Conservation (phyloP, 2,113 vertebrate species). For the Crypturellus undulatus region DNA sequence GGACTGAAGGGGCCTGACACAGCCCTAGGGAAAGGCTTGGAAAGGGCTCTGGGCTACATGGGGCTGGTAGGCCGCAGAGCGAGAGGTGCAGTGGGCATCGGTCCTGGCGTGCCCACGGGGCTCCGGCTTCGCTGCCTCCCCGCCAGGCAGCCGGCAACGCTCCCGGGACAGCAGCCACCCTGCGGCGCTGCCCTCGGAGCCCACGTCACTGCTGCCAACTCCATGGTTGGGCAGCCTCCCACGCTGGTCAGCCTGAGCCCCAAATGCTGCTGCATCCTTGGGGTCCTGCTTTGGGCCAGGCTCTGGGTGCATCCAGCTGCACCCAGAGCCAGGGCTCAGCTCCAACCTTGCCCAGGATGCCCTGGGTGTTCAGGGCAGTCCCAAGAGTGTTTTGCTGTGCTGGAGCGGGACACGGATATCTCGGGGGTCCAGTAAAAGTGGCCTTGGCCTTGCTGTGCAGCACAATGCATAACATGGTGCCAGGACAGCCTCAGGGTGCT, state of each 20-base stretch:
- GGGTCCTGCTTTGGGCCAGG: rapidly evolving
- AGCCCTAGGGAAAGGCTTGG: too few species aligned
- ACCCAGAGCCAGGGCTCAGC: not conserved
- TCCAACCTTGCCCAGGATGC: rapidly evolving
- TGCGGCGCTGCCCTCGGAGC: not conserved
- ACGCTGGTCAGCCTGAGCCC: not conserved
- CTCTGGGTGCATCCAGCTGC: not conserved
- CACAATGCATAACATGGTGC: too few species aligned
- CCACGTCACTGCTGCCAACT: not conserved
- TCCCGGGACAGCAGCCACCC: too few species aligned
- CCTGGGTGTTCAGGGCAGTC: not conserved
- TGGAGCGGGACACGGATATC: not conserved
- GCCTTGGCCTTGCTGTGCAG: not conserved
- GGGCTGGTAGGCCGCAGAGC: too few species aligned
- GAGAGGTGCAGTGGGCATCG: too few species aligned
- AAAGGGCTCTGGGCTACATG: too few species aligned
- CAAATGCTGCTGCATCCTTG: not conserved
- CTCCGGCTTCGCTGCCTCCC: too few species aligned
- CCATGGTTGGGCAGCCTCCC: rapidly evolving
- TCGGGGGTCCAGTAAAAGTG: rapidly evolving
- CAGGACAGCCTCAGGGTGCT: too few species aligned
- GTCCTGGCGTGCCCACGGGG: too few species aligned
- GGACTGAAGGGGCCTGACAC: too few species aligned
- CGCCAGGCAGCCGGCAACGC: not conserved
- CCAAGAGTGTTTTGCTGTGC: not conserved